phyloP scores from a whole-genome alignment of 2,113 vertebrate genomes.

The Nipponia nippon region DNA sequence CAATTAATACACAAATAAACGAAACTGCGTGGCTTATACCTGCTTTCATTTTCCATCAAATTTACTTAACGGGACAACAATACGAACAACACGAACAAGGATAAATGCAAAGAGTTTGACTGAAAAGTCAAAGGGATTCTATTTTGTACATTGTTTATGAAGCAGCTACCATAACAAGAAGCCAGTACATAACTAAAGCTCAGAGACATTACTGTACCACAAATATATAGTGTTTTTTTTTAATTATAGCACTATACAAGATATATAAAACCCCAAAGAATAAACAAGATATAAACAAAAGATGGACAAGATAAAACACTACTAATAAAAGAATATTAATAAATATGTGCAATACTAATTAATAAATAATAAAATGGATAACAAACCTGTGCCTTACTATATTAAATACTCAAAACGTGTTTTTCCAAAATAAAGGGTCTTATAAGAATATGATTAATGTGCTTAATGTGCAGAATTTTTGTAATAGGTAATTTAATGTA shows the following conservation, averaged over 20 bases:
- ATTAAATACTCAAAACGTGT: background rate
- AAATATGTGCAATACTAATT: fast-evolving
- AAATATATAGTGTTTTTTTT: background rate
- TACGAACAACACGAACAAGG: background rate
- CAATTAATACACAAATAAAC: background rate
- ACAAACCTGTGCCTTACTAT: fast-evolving
- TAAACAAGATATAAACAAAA: background rate
- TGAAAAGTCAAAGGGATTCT: background rate
- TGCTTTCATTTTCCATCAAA: background rate
- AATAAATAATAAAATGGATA: background rate
- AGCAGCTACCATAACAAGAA: background rate
- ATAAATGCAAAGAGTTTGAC: background rate
- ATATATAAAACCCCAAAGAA: background rate
- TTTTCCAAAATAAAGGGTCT: background rate
- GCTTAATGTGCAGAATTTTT: background rate
- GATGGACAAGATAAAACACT: background rate
- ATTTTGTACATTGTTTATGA: background rate
- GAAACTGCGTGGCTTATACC: background rate
- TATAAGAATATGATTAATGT: background rate
- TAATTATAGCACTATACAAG: background rate
- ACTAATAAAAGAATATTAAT: background rate
- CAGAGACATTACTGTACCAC: background rate
- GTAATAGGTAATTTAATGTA: background rate
- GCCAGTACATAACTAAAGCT: background rate
- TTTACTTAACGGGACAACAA: background rate